phyloP scores from a whole-genome alignment of 2,797 vertebrate genomes.

The Cynopterus sphinx region DNA sequence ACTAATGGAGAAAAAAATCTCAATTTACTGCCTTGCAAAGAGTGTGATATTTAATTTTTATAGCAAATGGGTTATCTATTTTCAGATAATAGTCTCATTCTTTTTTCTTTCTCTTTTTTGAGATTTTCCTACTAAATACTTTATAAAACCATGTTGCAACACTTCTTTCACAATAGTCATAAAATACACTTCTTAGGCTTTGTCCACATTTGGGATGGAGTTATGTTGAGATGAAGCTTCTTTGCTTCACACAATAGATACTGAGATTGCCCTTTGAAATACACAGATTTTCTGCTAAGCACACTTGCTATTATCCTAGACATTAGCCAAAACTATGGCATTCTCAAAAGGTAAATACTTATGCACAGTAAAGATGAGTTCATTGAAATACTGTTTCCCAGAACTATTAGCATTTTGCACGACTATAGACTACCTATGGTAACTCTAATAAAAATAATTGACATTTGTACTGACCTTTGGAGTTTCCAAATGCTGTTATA shows the following conservation, averaged over 20 bases:
- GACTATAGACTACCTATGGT: neutral
- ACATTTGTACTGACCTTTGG: neutral
- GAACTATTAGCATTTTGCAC: neutral
- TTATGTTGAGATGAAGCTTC: neutral
- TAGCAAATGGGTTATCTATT: conserved; percentile 46
- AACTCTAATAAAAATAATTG: neutral
- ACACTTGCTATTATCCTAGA: neutral
- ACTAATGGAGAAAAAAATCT: neutral
- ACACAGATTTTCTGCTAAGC: neutral
- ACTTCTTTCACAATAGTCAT: neutral
- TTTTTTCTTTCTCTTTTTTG: neutral
- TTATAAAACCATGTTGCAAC: neutral
- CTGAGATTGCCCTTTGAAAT: neutral
- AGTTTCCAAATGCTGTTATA: neutral
- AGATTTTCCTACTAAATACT: neutral
- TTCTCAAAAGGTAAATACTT: neutral
- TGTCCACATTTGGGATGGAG: neutral
- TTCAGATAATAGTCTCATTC: neutral
- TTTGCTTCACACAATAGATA: neutral
- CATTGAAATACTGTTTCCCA: neutral
- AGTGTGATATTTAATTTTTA: conserved; percentile 57
- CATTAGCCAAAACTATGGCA: neutral
- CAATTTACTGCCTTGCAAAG: neutral
- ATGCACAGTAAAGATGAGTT: neutral
- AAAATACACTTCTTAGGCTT: neutral